phyloP scores from a whole-genome alignment of 2,888 invertebrate species.

The Cataglyphis livida region DNA sequence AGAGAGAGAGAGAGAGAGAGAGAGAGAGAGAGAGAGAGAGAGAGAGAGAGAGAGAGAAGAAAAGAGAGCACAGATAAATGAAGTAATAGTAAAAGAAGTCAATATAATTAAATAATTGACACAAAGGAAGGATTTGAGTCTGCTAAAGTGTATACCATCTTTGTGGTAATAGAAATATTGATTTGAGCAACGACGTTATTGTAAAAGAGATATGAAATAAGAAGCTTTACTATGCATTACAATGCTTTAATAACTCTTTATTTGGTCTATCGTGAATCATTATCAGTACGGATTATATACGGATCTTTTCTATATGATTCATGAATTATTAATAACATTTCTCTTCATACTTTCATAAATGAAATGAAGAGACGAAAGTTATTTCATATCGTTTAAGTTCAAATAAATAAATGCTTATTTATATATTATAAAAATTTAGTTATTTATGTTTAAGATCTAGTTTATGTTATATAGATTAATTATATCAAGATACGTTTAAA shows the following conservation, averaged over 20 bases:
- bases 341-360: neutral
- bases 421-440: neutral
- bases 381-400: neutral
- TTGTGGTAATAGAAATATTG: neutral
- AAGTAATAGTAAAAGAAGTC: conserved; percentile 4
- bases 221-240: neutral
- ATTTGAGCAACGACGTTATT: neutral
- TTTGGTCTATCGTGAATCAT: neutral
- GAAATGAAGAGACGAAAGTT: neutral
- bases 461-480: neutral
- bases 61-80: neutral
- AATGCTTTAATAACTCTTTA: neutral
- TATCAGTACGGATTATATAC: neutral
- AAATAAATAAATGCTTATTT: neutral
- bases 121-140: neutral
- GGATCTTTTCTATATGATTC: neutral
- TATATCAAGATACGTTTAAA: neutral
- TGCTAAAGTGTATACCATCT: conserved; percentile 22
- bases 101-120: conserved; percentile 31
- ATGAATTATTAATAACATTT: neutral
- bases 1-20: neutral
- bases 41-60: neutral
- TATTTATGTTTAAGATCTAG: neutral
- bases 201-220: conserved; percentile 8
- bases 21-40: neutral